Percentiles rank a stretch among this genome's conserved stretches.
Conservation (phyloP, 1,140 invertebrate genomes). For the Bombus consobrinus region DNA sequence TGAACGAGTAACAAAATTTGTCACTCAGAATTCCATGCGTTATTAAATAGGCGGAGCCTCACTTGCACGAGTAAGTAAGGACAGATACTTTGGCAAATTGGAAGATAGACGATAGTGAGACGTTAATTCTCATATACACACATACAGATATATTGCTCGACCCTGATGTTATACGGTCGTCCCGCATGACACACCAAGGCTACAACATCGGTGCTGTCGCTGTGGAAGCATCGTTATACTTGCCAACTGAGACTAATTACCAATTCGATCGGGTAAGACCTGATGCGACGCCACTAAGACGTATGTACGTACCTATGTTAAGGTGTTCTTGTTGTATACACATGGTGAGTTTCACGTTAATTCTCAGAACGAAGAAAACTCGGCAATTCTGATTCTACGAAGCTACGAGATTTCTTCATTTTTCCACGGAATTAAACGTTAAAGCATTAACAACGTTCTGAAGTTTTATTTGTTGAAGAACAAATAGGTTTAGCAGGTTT, state of each 20-base stretch:
- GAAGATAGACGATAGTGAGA: too few relatives aligned
- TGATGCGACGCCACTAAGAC: constrained; percentile 13
- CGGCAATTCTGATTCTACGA: neutral
- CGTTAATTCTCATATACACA: too few relatives aligned
- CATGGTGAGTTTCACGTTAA: neutral
- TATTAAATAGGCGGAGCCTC: too few relatives aligned
- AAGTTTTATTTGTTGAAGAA: too few relatives aligned
- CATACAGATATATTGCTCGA: constrained; percentile 15
- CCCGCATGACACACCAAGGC: constrained; percentile 18
- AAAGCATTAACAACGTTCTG: too few relatives aligned
- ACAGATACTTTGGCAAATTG: too few relatives aligned
- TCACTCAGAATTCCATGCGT: too few relatives aligned
- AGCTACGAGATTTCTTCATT: neutral
- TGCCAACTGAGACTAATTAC: constrained; percentile 50
- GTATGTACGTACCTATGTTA: neutral
- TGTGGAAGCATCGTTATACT: constrained; percentile 31
- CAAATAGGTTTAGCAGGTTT: too few relatives aligned
- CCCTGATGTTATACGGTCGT: constrained; percentile 19
- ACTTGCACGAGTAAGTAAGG: too few relatives aligned
- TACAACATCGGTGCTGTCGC: neutral
- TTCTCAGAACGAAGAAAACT: too few relatives aligned
- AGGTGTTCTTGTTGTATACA: neutral
- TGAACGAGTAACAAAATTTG: too few relatives aligned
- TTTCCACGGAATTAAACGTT: too few relatives aligned
- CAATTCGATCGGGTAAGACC: constrained; percentile 42